These are phyloP conservation scores for Thelaira solivaga DNA, from an alignment of 2,888 invertebrate species.

Conservation along the genomic window DNA sequence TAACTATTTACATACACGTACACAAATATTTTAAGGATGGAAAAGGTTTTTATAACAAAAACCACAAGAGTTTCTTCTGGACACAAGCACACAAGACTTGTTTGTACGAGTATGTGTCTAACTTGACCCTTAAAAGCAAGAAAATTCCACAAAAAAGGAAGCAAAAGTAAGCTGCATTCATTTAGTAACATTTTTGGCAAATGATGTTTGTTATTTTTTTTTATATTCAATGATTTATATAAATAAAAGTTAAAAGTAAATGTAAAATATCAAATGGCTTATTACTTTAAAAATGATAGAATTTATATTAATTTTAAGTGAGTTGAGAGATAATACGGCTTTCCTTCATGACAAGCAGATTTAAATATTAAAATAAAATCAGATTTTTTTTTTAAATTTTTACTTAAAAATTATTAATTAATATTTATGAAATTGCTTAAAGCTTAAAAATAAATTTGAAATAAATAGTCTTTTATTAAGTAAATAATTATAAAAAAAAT, in stretches of 20 bases:
- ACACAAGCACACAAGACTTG: neutral
- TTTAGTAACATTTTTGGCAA: slow-evolving; percentile 35
- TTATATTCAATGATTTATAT: neutral
- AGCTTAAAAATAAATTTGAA: too few species aligned
- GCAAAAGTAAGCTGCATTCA: slow-evolving; percentile 1
- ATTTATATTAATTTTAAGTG: neutral
- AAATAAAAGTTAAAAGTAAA: neutral
- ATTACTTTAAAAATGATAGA: neutral
- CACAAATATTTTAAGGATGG: neutral
- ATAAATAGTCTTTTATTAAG: too few species aligned
- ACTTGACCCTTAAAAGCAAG: neutral
- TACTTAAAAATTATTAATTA: neutral
- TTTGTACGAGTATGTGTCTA: neutral
- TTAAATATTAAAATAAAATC: neutral
- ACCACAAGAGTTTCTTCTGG: slow-evolving; percentile 10
- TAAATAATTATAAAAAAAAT: too few species aligned
- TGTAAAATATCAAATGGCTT: slow-evolving; percentile 21
- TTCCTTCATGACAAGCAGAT: neutral
- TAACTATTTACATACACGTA: too few species aligned
- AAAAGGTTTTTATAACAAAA: neutral
- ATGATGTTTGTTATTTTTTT: too few species aligned
- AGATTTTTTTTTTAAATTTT: neutral
- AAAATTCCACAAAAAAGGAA: neutral
- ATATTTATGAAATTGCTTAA: too few species aligned
- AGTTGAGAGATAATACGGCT: neutral